Evolutionary conservation across 2,888 invertebrate genomes (phyloP), one percentile per base, ranked within the genome.

Genomic region (Ditylenchus weischeri): DNA sequence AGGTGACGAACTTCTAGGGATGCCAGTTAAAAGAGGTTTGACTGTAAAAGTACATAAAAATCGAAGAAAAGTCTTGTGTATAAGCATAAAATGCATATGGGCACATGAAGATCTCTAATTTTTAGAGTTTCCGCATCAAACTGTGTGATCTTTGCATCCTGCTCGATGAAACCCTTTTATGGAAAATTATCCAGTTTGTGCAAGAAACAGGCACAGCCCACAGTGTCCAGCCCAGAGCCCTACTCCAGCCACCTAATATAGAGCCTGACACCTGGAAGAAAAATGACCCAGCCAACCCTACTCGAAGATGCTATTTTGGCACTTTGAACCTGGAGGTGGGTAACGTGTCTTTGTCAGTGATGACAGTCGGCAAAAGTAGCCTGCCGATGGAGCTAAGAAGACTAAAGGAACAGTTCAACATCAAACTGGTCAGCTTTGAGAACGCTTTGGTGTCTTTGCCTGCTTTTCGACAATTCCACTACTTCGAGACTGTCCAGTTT

Each of bases 361-460:
- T 90, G 73, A 96, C 95, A 35, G 89, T 91, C 0, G 89, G 88
- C 74, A 92, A 92, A 84, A 77, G 73, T 19, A 71, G 71, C 8
- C 86, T 98, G 68, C 88, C 90, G 0, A 84, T 87, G 0, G 89
- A 90, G 78, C 87, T 96, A 71, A 87, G 88, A 70, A 63, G 67
- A 71, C 88, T 94, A 65, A 95, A 95, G 86, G 88, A 90, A 70
- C 89, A 90, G 72, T 87, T 93, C 64, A 91, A 92, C 0, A 86
- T 95, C 57, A 92, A 91, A 57, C 87, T 98, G 67, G 90, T 96
- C 76, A 90, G 91, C 83, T 98, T 98, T 85, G 96, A 96, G 86
- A 93, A 96, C 84, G 96, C 95, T 18, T 88, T 90, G 54, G 91
- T 98, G 18, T 91, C 93, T 82, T 86, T 98, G 73, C 84, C 92